Evolutionary conservation across 2,888 invertebrate genomes (phyloP).

Genomic region (Gerosis bhagava): DNA sequence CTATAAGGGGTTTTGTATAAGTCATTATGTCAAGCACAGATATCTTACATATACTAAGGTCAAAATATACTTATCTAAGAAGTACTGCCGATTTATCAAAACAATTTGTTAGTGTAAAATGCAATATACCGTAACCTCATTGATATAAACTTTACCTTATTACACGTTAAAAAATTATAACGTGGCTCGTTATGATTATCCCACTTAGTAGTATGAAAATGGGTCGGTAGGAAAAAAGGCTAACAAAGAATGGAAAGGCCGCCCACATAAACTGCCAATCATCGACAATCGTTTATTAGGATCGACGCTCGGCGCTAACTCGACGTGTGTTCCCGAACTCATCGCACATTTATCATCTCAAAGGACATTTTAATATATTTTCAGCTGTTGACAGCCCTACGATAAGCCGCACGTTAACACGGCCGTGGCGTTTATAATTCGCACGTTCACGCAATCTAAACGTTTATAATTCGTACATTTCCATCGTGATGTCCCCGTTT

Average conservation of each 20-base stretch:
- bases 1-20: no score
- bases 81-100: no score
- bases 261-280: conserved; percentile 70
- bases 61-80: no score
- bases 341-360: conserved; percentile 72
- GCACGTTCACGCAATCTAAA: conserved; percentile 24
- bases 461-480: conserved; percentile 14
- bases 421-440: conserved; percentile 26
- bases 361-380: conserved; percentile 77
- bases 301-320: conserved; percentile 51
- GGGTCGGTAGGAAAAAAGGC: conserved; percentile 37
- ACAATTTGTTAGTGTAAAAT: no score
- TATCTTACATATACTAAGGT: no score
- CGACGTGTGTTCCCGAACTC: conserved; percentile 51
- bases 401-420: conserved; percentile 47
- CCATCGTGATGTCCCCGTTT: conserved; percentile 2
- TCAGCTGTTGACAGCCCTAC: conserved; percentile 61
- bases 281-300: conserved; percentile 71
- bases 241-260: conserved; percentile 33
- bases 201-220: no score
- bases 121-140: no score
- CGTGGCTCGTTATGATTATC: no score
- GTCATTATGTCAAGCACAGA: no score
- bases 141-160: no score
- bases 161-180: no score